A percentile compares a stretch with the other conserved stretches of the same genome.
These are phyloP conservation scores for Elephantulus edwardii DNA, from an alignment of 2,113 vertebrate species.

Conservation along the genomic window DNA sequence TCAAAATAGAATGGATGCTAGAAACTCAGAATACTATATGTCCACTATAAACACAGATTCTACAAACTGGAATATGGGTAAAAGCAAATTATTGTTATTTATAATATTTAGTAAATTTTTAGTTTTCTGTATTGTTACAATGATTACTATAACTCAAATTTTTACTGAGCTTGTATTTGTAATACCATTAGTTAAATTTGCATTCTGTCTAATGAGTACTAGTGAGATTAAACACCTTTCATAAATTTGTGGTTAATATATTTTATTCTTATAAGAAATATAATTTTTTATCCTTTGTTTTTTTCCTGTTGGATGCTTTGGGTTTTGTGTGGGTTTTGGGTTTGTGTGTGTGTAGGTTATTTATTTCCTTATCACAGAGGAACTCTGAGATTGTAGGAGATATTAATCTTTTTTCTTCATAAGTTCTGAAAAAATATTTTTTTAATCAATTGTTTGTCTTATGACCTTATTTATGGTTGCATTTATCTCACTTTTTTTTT, in stretches of 20 bases:
- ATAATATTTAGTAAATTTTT: not conserved
- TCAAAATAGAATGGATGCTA: not conserved
- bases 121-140: not conserved
- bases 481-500: not conserved
- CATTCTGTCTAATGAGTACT: not conserved
- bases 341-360: too few relatives aligned
- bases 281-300: not conserved
- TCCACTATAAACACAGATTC: not conserved
- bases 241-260: not conserved
- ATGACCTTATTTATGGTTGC: not conserved
- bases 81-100: not conserved
- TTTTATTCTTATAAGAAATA: not conserved
- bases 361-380: not conserved
- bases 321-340: too few relatives aligned
- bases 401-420: not conserved
- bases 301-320: not conserved
- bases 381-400: not conserved
- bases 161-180: not conserved
- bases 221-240: not conserved
- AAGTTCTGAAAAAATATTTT: conserved; percentile 1
- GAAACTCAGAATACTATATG: not conserved
- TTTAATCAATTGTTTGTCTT: not conserved
- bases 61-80: not conserved
- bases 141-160: not conserved
- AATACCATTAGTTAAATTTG: conserved; percentile 5